Conservation (phyloP, 1,140 invertebrate genomes). For the Heliconius eleuchia region DNA sequence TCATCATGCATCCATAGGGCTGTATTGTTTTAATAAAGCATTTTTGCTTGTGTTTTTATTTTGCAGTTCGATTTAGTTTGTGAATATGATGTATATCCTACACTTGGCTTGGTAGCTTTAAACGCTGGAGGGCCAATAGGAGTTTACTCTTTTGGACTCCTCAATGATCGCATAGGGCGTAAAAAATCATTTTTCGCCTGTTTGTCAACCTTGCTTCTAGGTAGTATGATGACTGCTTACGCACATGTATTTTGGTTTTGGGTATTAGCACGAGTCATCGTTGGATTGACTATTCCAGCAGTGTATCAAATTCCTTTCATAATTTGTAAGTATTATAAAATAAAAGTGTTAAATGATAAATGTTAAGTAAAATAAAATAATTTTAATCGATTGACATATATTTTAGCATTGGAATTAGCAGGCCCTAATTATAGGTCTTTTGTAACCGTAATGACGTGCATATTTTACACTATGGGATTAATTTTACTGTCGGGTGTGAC, state of each 20-base stretch:
- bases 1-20: conserved; percentile 18
- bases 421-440: conserved; percentile 95
- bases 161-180: conserved; percentile 92
- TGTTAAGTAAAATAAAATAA: neutral
- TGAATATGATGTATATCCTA: conserved; percentile 91
- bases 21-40: neutral
- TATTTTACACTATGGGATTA: conserved; percentile 93
- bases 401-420: conserved; percentile 92
- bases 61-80: conserved; percentile 93
- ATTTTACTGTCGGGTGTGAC: conserved; percentile 91
- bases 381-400: conserved; percentile 28
- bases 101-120: conserved; percentile 89
- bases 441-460: conserved; percentile 94
- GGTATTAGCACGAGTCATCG: conserved; percentile 88
- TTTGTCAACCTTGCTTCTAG: conserved; percentile 87
- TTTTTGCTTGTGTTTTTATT: conserved; percentile 1
- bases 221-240: conserved; percentile 89
- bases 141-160: conserved; percentile 90
- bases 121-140: conserved; percentile 93
- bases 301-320: conserved; percentile 98
- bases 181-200: conserved; percentile 92
- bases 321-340: conserved; percentile 87
- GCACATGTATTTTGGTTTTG: conserved; percentile 91
- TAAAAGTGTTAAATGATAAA: neutral
- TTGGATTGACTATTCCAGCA: conserved; percentile 93